Conservation (phyloP, 2,113 vertebrate species). For the Hyaena hyaena region DNA sequence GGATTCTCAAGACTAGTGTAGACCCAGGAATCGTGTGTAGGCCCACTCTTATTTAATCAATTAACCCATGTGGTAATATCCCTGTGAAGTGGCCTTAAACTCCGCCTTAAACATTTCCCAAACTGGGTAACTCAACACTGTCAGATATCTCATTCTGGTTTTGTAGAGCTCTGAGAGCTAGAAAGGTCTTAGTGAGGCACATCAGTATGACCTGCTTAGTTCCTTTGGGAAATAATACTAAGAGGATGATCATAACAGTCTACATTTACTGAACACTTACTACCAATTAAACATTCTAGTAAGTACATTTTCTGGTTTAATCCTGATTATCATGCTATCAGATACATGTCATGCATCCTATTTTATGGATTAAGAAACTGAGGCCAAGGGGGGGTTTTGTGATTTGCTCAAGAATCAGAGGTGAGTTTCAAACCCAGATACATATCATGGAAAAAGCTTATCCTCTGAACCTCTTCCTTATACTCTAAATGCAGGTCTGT, state of each 20-base stretch:
- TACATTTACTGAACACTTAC: neutral
- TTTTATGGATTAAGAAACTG: conserved; percentile 28
- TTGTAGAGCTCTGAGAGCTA: neutral
- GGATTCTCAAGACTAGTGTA: neutral
- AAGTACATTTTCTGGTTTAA: neutral
- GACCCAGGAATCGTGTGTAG: neutral
- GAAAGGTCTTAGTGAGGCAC: neutral
- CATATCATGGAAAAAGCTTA: neutral
- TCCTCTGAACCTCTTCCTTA: neutral
- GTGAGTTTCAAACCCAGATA: neutral
- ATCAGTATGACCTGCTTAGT: neutral
- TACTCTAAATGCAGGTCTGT: neutral
- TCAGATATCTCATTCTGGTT: neutral
- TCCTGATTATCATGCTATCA: neutral
- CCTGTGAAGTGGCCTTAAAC: neutral
- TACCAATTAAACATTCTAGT: neutral
- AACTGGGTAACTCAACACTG: neutral
- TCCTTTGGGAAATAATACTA: neutral
- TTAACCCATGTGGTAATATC: neutral
- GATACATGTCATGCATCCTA: neutral
- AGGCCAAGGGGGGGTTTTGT: neutral
- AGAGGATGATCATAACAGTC: neutral
- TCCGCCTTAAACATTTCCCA: neutral
- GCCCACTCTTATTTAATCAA: neutral
- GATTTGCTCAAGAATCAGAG: neutral